Percentiles rank a stretch among this genome's conserved stretches.
These are phyloP conservation scores for Propithecus perrieri DNA, from an alignment of 2,797 vertebrate genomes.

Conservation along the genomic window DNA sequence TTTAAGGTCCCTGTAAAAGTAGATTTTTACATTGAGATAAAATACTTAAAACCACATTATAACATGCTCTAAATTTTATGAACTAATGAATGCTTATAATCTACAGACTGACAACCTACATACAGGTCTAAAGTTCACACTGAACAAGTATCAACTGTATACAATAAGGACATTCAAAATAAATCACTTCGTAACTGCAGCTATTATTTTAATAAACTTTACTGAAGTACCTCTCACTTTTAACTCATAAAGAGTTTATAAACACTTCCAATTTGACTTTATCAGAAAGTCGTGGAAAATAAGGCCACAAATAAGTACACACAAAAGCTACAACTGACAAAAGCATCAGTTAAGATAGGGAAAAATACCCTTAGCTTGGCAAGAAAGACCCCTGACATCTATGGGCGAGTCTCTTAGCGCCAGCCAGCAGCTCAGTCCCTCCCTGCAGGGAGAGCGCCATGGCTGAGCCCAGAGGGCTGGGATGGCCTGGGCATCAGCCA, in stretches of 20 bases:
- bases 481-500: too few species aligned
- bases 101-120: not conserved
- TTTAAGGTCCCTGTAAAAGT: conserved; percentile 95
- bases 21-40: conserved; percentile 62
- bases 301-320: not conserved
- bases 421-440: not conserved
- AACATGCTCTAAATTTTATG: not conserved
- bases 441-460: not conserved
- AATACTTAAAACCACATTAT: conserved; percentile 15
- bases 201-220: conserved; percentile 12
- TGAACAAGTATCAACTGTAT: not conserved
- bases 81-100: not conserved
- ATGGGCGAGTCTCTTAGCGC: not conserved
- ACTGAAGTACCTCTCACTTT: not conserved
- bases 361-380: not conserved
- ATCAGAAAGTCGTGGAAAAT: conserved; percentile 18
- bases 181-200: not conserved
- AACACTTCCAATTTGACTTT: conserved; percentile 16
- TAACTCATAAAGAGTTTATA: not conserved
- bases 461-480: not conserved
- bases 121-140: not conserved
- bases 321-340: not conserved
- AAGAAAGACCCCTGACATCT: not conserved
- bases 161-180: not conserved
- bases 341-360: not conserved